phyloP scores from a whole-genome alignment of 2,888 invertebrate genomes.

The Himalopsyche kuldschensis region DNA sequence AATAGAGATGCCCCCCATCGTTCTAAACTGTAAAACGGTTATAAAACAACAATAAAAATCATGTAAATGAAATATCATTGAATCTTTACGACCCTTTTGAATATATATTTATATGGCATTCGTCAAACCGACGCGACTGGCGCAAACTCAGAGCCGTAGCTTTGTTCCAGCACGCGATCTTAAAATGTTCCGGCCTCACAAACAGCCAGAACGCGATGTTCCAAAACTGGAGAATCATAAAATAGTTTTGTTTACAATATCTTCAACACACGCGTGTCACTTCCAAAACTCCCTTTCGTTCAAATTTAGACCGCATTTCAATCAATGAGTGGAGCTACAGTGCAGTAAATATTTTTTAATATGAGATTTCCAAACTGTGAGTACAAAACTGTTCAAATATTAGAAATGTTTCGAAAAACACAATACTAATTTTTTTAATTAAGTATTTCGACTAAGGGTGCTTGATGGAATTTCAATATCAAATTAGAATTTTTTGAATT shows the following conservation, averaged over 20 bases:
- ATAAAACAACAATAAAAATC: neutral
- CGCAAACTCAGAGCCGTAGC: neutral
- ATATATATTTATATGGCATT: neutral
- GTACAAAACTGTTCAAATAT: neutral
- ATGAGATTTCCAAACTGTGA: neutral
- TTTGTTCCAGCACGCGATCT: neutral
- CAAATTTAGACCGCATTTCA: constrained; percentile 34
- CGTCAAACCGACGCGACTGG: neutral
- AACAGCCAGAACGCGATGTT: neutral
- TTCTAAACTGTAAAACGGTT: too few species aligned
- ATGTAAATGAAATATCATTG: neutral
- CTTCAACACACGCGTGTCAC: constrained; percentile 20
- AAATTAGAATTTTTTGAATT: too few species aligned
- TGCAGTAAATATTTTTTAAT: neutral
- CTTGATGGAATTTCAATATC: too few species aligned
- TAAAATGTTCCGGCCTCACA: neutral
- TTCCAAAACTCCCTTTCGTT: constrained; percentile 1
- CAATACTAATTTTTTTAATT: too few species aligned
- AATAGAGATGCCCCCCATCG: too few species aligned
- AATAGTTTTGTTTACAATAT: constrained; percentile 17
- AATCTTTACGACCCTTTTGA: neutral
- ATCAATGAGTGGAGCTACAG: constrained; percentile 24
- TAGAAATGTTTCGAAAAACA: too few species aligned
- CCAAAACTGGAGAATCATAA: constrained; percentile 7
- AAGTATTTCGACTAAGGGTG: too few species aligned